Conservation (phyloP, 2,113 vertebrate species). For the Panthera leo region DNA sequence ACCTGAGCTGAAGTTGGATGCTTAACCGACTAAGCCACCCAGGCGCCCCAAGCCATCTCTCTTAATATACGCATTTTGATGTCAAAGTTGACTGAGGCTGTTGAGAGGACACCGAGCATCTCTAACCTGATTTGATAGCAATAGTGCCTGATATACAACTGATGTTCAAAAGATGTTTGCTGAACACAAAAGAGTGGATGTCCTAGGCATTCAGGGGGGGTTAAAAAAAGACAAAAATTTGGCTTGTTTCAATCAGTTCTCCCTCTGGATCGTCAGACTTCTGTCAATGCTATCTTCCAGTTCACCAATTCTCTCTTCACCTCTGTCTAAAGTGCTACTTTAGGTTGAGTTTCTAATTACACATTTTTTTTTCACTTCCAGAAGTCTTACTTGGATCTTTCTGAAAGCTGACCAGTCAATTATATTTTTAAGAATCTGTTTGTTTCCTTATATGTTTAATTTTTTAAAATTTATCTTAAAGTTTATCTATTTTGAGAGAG, state of each 20-base stretch:
- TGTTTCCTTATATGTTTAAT: not conserved
- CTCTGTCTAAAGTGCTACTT: not conserved
- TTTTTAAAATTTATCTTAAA: no score
- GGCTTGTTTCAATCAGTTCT: not conserved
- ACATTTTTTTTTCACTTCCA: not conserved
- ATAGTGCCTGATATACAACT: not conserved
- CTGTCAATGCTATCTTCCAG: not conserved
- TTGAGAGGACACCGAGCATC: not conserved
- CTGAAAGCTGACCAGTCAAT: not conserved
- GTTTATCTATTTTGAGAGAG: no score
- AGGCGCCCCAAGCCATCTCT: not conserved
- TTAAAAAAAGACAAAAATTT: not conserved
- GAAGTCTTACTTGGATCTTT: not conserved
- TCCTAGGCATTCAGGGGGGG: not conserved
- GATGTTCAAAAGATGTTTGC: not conserved
- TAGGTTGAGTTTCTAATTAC: not conserved
- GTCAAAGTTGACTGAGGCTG: not conserved
- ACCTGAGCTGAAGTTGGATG: no score
- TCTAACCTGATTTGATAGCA: not conserved
- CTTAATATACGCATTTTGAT: not conserved
- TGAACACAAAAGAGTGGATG: no score
- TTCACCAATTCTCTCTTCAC: not conserved
- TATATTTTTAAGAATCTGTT: not conserved
- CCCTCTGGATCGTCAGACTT: not conserved
- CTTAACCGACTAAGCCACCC: no score